A percentile compares a stretch with the other conserved stretches of the same genome.
Conservation (phyloP, 2,888 invertebrate genomes). For the Dryobotodes eremita region DNA sequence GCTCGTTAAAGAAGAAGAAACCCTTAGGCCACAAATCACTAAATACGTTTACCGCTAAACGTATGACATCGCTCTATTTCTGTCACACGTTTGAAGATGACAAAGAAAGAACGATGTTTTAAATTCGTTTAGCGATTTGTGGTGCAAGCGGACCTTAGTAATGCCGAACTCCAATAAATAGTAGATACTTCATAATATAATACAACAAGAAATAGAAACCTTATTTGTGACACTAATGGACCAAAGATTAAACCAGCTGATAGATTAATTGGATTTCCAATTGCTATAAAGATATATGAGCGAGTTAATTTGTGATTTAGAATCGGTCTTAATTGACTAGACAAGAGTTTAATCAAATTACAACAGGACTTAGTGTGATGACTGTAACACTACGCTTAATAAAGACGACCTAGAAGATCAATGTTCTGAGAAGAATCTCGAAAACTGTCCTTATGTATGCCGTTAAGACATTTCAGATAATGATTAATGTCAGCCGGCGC, state of each 20-base stretch:
- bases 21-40: background rate
- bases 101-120: background rate
- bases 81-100: background rate
- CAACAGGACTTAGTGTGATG: background rate
- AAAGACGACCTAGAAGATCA: slow-evolving; percentile 14
- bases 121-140: background rate
- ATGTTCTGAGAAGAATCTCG: slow-evolving; percentile 23
- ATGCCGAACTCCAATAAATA: background rate
- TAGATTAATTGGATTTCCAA: slow-evolving; percentile 43
- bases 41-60: background rate
- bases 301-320: slow-evolving; percentile 39
- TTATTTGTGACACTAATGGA: slow-evolving; percentile 1
- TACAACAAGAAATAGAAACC: background rate
- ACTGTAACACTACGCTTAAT: background rate
- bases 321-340: slow-evolving; percentile 19
- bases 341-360: slow-evolving; percentile 35
- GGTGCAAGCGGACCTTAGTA: background rate
- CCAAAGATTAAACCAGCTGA: slow-evolving; percentile 12
- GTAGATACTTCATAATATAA: background rate
- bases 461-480: slow-evolving; percentile 61
- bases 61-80: background rate
- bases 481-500: slow-evolving; percentile 64
- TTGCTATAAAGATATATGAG: slow-evolving; percentile 21
- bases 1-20: background rate
- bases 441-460: slow-evolving; percentile 34